Base-by-base conservation (phyloP, 2,797 vertebrate species). In the Eidolon dupreanum region DNA sequence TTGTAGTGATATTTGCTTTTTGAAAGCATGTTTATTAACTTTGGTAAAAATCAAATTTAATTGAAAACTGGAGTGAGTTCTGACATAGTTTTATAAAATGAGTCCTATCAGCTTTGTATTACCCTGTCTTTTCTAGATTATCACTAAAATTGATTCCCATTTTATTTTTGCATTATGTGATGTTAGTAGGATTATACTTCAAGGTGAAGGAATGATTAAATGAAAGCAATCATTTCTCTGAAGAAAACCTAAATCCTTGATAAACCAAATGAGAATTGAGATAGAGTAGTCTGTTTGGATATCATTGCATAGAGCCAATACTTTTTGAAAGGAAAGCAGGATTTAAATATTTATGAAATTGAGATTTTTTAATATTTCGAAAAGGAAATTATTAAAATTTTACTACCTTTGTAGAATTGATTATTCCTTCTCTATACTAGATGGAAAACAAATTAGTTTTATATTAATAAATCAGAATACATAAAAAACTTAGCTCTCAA, bases 301-400 rank as follows among this genome's bases (percentile, higher is more conserved):
- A 90, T 68, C 11, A 65, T 81, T 95, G 43, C 82, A 93, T 86
- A 88, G 46, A 88, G 59, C 36, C 73, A 93, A 66, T 91, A 83
- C 43, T 70, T 95, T 92, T 96, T 90, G 49, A 95, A 91, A 95
- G 51, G 71, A 91, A 96, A 95, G 63, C 65, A 82, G 53, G 6
- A 75, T 86, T 96, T 97, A 97, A 98, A 95, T 96, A 97, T 96
- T 95, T 94, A 97, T 96, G 31, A 97, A 90, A 79, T 77, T 15
- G 57, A 75, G 41, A 94, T 83, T 95, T 73, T 85, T 95, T 75
- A 92, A 36, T 94, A 13, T 89, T 94, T 93, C 94, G 8, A 84
- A 95, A 87, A 71, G 90, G 43, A 88, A 90, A 93, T 97, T 94
- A 95, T 95, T 96, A 96, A 96, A 95, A 88, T 96, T 81, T 93